Evolutionary conservation across 2,888 invertebrate genomes (phyloP), one percentile per base, ranked within the genome.

Genomic region (Calameuta filiformis): DNA sequence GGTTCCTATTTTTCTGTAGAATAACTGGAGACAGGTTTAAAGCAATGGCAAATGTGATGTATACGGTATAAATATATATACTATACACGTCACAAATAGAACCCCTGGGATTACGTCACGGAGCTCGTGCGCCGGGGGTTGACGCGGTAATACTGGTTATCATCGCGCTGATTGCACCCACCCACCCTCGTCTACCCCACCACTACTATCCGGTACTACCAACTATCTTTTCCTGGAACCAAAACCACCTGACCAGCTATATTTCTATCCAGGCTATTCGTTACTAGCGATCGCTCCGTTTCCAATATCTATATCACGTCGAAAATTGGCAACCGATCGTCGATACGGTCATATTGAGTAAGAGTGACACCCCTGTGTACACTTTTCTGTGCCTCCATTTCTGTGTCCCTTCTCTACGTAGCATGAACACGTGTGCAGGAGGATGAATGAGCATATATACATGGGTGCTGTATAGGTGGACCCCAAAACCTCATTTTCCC

Each of bases 101-200:
- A 87, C 85, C 88, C 83, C 82, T 83, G 84, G 89, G 87, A 88
- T 88, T 86, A 87, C 84, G 82, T 82, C 81, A 81, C 83, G 83
- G 85, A 85, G 83, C 85, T 85, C 84, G 82, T 77, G 83, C 80
- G 79, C 75, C 81, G 82, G 84, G 83, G 86, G 85, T 86, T 87
- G 88, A 88, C 88, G 87, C 85, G 86, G 87, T 89, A 89, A 89
- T 89, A 87, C 89, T 84, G 87, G 88, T 89, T 88, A 89, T 89
- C 88, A 89, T 89, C 88, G 86, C 87, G 83, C 89, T 88, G 89
- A 89, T 89, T 89, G 88, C 87, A 85, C 84, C 83, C 83, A 79
- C 81, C 84, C 82, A 77, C 69, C 80, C 76, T 76, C 75, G 76
- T 71, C 80, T 71, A 2, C 56, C 2, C 56, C 2, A 56, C 23